Base-by-base conservation (phyloP, 2,888 invertebrate species). In the Adelphocoris suturalis region DNA sequence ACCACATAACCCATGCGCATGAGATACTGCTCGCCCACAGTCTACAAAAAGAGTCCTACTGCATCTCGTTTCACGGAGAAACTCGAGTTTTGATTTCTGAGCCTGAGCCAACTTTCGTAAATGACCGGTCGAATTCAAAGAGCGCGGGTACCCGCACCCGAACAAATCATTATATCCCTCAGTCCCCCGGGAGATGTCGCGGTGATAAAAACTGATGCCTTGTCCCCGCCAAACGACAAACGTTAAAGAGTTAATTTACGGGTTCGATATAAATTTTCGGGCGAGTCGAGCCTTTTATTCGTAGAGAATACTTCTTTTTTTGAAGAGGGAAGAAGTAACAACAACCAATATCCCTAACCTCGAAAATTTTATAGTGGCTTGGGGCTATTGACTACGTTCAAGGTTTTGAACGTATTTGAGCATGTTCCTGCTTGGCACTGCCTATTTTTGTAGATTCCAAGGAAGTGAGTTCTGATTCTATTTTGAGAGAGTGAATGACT, bases 141-240 rank as follows among this genome's bases (percentile, higher is more conserved):
- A 16, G 57, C 11, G 57, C 16, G 57, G n/a, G 57, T 37, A 37
- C 7, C 37, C 37, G 37, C 37, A 4, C 16, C 57, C 57, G 57
- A 57, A 57, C 57, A 57, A 57, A 57, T 57, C 57, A 57, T 57
- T 57, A 57, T 57, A n/a, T n/a, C 57, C 57, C 57, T 57, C 57
- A 57, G 14, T n/a, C 57, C 16, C 57, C 19, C 57, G 57, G 5
- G 57, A 16, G 14, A n/a, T 57, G 57, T 57, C 57, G n/a, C 57
- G 57, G 57, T 5, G 57, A 57, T 57, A 57, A 57, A 57, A 57
- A 57, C 57, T 57, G 57, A 57, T 57, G 57, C 57, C 57, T 57
- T 57, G 57, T 57, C 19, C 57, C 57, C 57, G 57, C 19, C 57
- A 57, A n/a, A 57, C 57, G 57, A 57, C 57, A 57, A 57, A 57